Evolutionary conservation across 2,797 vertebrate species (phyloP).

Genomic region (Falco novaeseelandiae): DNA sequence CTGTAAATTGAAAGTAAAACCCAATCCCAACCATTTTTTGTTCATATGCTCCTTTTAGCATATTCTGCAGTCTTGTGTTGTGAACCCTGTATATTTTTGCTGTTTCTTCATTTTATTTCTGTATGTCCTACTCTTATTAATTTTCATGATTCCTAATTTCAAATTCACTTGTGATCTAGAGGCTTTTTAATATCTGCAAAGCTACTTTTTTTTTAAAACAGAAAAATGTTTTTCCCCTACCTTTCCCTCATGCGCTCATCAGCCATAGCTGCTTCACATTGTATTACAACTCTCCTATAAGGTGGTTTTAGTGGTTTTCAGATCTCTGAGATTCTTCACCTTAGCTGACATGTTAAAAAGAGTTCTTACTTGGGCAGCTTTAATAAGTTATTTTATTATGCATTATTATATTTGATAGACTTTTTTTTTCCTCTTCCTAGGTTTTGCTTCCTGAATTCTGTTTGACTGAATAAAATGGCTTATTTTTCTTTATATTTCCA

Average conservation of each 20-base stretch:
- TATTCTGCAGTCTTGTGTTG: not conserved
- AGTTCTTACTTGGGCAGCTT: not conserved
- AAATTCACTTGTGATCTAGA: not conserved
- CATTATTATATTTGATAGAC: not conserved
- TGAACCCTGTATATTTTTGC: not conserved
- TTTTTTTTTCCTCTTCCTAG: not conserved
- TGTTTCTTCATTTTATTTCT: not conserved
- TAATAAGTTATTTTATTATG: not conserved
- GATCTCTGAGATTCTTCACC: not conserved
- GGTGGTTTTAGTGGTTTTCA: not conserved
- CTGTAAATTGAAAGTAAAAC: not conserved
- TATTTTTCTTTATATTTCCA: not conserved
- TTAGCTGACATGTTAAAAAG: not conserved
- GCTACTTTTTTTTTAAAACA: not conserved
- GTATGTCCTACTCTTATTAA: not conserved
- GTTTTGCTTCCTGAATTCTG: not conserved
- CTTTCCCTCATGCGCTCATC: not conserved
- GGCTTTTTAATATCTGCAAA: not conserved
- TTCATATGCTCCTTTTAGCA: not conserved
- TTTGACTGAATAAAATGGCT: not conserved
- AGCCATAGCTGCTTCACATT: not conserved
- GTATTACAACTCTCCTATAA: not conserved
- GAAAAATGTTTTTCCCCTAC: not conserved
- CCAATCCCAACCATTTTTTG: not conserved
- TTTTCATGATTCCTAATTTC: not conserved